Percentiles rank a stretch among this genome's conserved stretches.
Conservation (phyloP, 2,797 vertebrate genomes). For the Poecilia wingei region DNA sequence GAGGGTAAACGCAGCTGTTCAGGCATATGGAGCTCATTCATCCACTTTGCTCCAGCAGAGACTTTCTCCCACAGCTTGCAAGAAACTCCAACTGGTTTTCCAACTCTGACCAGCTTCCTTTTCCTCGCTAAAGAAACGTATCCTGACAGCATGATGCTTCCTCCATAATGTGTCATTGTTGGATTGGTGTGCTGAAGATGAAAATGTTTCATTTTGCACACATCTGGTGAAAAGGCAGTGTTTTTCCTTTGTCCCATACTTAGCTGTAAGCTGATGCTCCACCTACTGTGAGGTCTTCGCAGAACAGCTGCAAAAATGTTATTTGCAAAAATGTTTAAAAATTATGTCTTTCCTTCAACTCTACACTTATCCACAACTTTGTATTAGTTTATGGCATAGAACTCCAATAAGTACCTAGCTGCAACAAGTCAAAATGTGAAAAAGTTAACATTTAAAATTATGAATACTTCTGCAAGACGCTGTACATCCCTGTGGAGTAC, state of each 20-base stretch:
- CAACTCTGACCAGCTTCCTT: background rate
- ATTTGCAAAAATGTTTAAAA: background rate
- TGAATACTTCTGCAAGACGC: constrained; percentile 2
- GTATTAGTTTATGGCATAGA: background rate
- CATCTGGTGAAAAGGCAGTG: background rate
- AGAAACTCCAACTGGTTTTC: background rate
- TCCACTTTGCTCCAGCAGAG: background rate
- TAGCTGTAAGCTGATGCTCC: background rate
- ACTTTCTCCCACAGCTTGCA: background rate
- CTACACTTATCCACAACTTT: background rate
- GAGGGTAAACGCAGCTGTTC: background rate
- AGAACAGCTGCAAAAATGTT: background rate
- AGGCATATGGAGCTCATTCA: background rate
- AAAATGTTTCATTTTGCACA: background rate
- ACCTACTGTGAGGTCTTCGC: background rate
- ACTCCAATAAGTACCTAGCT: background rate
- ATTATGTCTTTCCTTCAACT: background rate
- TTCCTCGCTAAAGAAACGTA: background rate
- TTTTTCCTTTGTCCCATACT: background rate
- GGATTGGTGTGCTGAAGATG: background rate
- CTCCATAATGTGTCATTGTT: background rate
- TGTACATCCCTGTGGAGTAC: constrained; percentile 35
- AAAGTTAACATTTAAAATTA: too few species aligned
- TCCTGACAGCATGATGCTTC: background rate
- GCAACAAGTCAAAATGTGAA: background rate